phyloP scores from a whole-genome alignment of 2,888 invertebrate genomes.

The Hecatera dysodea region DNA sequence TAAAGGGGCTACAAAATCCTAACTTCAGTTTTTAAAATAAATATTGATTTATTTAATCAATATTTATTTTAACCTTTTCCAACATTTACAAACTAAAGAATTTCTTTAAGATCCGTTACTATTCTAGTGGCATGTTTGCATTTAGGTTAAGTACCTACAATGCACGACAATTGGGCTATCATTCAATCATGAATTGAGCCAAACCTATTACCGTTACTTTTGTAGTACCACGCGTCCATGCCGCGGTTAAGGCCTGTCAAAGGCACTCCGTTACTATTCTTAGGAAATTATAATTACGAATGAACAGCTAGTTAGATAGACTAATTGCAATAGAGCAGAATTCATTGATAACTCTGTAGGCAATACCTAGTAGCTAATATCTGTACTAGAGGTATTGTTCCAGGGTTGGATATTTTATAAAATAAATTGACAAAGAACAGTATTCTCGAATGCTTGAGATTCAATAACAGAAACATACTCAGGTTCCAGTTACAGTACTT shows the following conservation, averaged over 20 bases:
- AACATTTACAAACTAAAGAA: background rate
- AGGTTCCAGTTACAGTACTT: conserved; percentile 8
- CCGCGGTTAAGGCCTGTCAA: background rate
- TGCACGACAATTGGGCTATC: conserved; percentile 38
- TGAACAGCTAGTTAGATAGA: too few species aligned
- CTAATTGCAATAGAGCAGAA: background rate
- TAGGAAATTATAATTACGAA: background rate
- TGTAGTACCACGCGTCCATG: background rate
- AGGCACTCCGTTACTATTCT: background rate
- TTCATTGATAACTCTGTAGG: background rate
- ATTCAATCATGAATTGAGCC: conserved; percentile 50
- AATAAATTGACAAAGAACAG: too few species aligned
- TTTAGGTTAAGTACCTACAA: conserved; percentile 10
- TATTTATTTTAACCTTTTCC: too few species aligned
- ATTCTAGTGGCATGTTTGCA: conserved; percentile 4
- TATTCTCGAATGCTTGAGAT: too few species aligned
- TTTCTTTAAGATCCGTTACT: conserved; percentile 1
- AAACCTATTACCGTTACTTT: conserved; percentile 18
- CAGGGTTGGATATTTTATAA: too few species aligned
- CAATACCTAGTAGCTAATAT: too few species aligned
- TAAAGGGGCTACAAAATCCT: too few species aligned
- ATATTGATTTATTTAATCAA: too few species aligned
- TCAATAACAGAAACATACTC: too few species aligned
- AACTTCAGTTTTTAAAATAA: too few species aligned
- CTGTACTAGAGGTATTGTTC: too few species aligned